These are phyloP conservation scores for Hippocampus comes DNA, from an alignment of 2,113 vertebrate species.

Conservation along the genomic window DNA sequence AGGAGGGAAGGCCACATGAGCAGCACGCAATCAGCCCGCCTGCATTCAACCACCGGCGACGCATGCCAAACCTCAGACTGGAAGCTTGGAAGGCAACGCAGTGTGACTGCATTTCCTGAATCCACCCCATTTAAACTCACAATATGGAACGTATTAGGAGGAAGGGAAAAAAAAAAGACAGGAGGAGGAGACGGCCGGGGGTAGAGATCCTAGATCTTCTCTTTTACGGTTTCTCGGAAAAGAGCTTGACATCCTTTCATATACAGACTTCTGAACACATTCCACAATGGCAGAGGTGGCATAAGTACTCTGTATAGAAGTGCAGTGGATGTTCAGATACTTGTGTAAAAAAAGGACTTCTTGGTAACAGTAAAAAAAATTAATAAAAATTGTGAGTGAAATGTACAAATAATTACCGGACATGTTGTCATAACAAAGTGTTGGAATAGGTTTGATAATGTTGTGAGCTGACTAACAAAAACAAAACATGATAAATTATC, in stretches of 20 bases:
- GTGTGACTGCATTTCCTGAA: slow-evolving; percentile 78
- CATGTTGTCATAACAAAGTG: too few species aligned
- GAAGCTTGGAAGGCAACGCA: slow-evolving; percentile 73
- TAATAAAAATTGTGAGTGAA: too few species aligned
- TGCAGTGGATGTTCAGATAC: neutral
- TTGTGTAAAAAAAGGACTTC: slow-evolving; percentile 24
- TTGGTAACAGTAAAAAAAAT: neutral
- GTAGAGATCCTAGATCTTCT: slow-evolving; percentile 65
- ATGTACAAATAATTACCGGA: too few species aligned
- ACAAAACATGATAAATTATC: too few species aligned
- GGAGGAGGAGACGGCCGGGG: slow-evolving; percentile 4
- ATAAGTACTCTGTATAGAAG: neutral
- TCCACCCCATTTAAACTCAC: slow-evolving; percentile 76
- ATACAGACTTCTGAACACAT: slow-evolving; percentile 39
- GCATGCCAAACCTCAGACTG: slow-evolving; percentile 66
- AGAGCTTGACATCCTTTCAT: slow-evolving; percentile 45
- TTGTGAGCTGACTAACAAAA: too few species aligned
- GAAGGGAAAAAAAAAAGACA: slow-evolving; percentile 38
- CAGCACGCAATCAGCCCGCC: slow-evolving; percentile 63
- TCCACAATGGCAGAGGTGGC: slow-evolving; percentile 27
- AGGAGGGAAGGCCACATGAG: slow-evolving; percentile 65
- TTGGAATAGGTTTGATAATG: too few species aligned
- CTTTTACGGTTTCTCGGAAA: slow-evolving; percentile 67
- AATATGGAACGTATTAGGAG: slow-evolving; percentile 82
- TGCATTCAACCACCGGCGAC: slow-evolving; percentile 68